Percentiles rank a stretch among this genome's conserved stretches.
phyloP scores from a whole-genome alignment of 2,797 vertebrate species.

The Rhinichthys osculus region DNA sequence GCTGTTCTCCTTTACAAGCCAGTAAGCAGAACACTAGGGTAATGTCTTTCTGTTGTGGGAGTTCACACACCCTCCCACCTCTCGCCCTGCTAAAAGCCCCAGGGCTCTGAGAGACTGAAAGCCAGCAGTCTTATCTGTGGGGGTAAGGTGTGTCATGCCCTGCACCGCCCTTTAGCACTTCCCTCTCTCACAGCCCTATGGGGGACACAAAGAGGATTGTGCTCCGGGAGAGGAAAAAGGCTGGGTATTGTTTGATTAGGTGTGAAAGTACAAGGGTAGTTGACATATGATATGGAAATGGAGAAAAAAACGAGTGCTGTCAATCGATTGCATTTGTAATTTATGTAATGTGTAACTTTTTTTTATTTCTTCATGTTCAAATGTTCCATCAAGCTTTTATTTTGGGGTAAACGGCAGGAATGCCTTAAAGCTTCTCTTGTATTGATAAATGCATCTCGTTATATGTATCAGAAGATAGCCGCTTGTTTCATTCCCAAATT shows the following conservation, averaged over 20 bases:
- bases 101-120: slow-evolving; percentile 48
- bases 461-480: background rate
- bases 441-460: background rate
- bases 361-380: background rate
- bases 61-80: slow-evolving; percentile 40
- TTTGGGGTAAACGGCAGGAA: background rate
- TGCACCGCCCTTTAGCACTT: slow-evolving; percentile 47
- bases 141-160: slow-evolving; percentile 57
- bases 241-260: background rate
- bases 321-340: no score
- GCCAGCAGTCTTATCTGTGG: slow-evolving; percentile 60
- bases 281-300: background rate
- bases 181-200: slow-evolving; percentile 27
- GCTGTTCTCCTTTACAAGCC: slow-evolving; percentile 47
- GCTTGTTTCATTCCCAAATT: background rate
- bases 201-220: slow-evolving; percentile 31
- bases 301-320: background rate
- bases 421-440: background rate
- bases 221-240: slow-evolving; percentile 19
- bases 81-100: slow-evolving; percentile 31
- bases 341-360: no score
- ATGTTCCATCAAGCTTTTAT: background rate
- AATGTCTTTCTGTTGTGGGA: slow-evolving; percentile 53
- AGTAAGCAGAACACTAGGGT: slow-evolving; percentile 34
- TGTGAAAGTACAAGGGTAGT: background rate